Evolutionary conservation across 1,140 invertebrate genomes (phyloP), one percentile per base, ranked within the genome.

Genomic region (Musca vetustissima): DNA sequence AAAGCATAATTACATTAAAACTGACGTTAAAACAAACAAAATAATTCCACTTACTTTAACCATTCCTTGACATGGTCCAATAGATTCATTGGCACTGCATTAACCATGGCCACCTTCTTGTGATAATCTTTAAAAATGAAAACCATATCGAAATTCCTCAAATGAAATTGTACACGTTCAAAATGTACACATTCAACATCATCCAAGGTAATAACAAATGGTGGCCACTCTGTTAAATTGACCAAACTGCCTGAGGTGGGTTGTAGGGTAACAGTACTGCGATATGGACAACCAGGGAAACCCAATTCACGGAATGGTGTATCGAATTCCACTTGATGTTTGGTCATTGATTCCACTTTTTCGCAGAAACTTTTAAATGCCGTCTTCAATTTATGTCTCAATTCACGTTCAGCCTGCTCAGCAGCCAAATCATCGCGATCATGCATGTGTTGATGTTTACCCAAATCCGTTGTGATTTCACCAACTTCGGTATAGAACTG

Each of bases 401-500:
- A 85, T 81, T 99, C 98, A 70, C 98, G 85, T 85, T 99, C 98
- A 52, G 96, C 95, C 84, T 99, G 97, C 86, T 99, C 98, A 17
- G 97, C 96, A 6, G 97, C 96, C 53, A 99, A 86, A 88, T 99
- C 98, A 84, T 99, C 98, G 53, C 97, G 87, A 84, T 99, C 98
- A 78, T 99, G 97, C 97, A 99, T 98, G 81, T 99, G 96, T 80
- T 99, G 97, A 85, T 99, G 97, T 84, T 99, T 99, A 49, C 97
- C 98, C 68, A 99, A 85, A 89, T 99, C 98, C 1, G 98, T 99
- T 0, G 97, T 99, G 50, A 99, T 98, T 86, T 99, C 98, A 76
- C 98, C 98, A 64, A 99, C 98, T 86, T 99, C 98, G 0, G 98
- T 99, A 83, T 98, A 99, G 85, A 99, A 99, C 81, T 99, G 97